These are phyloP conservation scores for Paramormyrops kingsleyae DNA, from an alignment of 2,113 vertebrate genomes.

Conservation along the genomic window DNA sequence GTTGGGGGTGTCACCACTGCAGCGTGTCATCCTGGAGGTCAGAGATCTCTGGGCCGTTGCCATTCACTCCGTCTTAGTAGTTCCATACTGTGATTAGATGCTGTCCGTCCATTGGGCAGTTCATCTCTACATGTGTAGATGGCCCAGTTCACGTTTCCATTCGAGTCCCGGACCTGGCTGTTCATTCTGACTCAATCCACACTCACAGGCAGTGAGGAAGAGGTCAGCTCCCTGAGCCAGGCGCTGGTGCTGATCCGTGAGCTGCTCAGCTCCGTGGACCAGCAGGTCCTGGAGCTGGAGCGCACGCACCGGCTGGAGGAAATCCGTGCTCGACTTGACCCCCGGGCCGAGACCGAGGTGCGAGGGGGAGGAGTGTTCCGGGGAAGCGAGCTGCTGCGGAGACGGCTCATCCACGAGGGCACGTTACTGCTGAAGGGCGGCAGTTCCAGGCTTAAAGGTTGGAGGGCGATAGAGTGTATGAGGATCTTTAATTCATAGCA, in stretches of 20 bases:
- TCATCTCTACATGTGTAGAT: background rate
- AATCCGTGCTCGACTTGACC: constrained; percentile 74
- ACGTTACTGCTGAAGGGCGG: constrained; percentile 75
- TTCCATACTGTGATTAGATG: background rate
- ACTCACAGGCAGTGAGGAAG: constrained; percentile 67
- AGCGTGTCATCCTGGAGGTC: background rate
- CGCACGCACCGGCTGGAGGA: constrained; percentile 77
- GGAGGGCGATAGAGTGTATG: background rate
- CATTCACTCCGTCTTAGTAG: background rate
- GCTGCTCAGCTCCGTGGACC: constrained; percentile 72
- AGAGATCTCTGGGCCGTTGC: background rate
- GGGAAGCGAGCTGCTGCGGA: constrained; percentile 74
- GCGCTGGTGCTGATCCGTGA: constrained; percentile 72
- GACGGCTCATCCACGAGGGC: constrained; percentile 78
- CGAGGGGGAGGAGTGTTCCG: constrained; percentile 66
- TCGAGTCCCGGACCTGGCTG: background rate
- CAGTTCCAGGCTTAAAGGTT: constrained; percentile 78
- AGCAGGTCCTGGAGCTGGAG: constrained; percentile 78
- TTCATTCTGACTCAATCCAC: background rate
- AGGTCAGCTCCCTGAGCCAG: constrained; percentile 53
- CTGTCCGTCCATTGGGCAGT: background rate
- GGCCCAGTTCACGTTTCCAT: background rate
- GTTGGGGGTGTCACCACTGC: background rate
- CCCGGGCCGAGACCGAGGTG: constrained; percentile 61
- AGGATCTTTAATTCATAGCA: background rate